Base-by-base conservation (phyloP, 2,797 vertebrate species). In the Choloepus didactylus region DNA sequence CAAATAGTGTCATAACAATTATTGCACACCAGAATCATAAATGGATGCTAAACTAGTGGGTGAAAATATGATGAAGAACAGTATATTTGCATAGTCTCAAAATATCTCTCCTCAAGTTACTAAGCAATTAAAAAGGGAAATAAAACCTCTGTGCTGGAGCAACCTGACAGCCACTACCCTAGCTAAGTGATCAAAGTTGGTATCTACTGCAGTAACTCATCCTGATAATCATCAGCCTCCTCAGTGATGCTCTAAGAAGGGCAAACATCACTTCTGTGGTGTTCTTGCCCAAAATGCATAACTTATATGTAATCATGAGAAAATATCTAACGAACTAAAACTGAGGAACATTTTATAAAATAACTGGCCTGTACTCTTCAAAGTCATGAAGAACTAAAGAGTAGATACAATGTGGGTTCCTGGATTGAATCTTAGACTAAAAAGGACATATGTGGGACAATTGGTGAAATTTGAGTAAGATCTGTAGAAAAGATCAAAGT, bases 1-100 rank as follows among this genome's bases (percentile, higher is more conserved):
- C 89, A 88, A 67, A 31, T 7, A 64, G 70, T 23, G 64, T 38
- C 35, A 35, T 89, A 89, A 72, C 27, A 79, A n/a, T 95, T 59
- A 70, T 9, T 79, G 31, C 54, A 72, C 25, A 84, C 38, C 59
- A 67, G 35, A 89, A 59, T 89, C 41, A 49, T 59, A 87, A 87
- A 64, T 49, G 31, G 15, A 35, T 75, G 56, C 27, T 83, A 29
- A 46, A 77, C 46, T 44, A 66, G 80, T 51, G 25, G 12, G 15
- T 35, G 77, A 83, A 93, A 27, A 0, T 60, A 70, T 77, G 73
- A 76, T 31, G 31, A 51, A 4, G 49, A 89, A 25, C 1, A n/a
- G 7, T n/a, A 27, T 84, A 83, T 41, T 69, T 81, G 9, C 29
- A 19, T 41, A 23, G 18, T 77, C 14, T 49, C 25, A 49, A 69